These are phyloP conservation scores for Aphidius ervi DNA, from an alignment of 1,140 invertebrate species.

Conservation along the genomic window DNA sequence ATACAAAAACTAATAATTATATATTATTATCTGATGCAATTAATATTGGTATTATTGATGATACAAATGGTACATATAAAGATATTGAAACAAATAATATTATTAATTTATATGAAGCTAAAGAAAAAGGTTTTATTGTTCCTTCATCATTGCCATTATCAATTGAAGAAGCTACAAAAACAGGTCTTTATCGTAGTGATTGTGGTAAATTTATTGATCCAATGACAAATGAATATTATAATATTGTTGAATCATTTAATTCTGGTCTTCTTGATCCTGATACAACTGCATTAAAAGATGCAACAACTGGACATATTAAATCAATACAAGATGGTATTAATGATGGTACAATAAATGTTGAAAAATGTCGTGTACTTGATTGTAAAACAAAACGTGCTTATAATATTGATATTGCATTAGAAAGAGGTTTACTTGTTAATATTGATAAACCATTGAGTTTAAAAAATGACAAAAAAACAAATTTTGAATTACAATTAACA, in stretches of 20 bases:
- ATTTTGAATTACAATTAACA: conserved; percentile 46
- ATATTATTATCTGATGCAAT: conserved; percentile 74
- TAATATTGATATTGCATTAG: conserved; percentile 70
- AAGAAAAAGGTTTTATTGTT: conserved; percentile 69
- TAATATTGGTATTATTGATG: conserved; percentile 68
- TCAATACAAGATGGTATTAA: conserved; percentile 71
- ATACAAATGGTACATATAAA: conserved; percentile 64
- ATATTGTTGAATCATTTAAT: conserved; percentile 69
- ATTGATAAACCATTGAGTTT: conserved; percentile 64
- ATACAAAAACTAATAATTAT: conserved; percentile 66
- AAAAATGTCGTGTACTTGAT: conserved; percentile 73
- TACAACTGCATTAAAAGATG: conserved; percentile 74
- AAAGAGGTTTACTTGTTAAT: conserved; percentile 69
- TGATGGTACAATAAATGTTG: conserved; percentile 73
- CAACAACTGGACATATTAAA: conserved; percentile 67
- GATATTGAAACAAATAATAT: conserved; percentile 58
- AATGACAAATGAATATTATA: conserved; percentile 63
- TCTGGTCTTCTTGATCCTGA: conserved; percentile 71
- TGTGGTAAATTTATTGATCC: conserved; percentile 79
- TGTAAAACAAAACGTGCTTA: conserved; percentile 69
- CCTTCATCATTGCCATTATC: conserved; percentile 66
- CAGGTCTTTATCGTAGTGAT: conserved; percentile 70
- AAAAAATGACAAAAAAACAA: conserved; percentile 27
- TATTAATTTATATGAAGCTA: conserved; percentile 68
- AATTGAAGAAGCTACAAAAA: conserved; percentile 74